Conservation (phyloP, 2,888 invertebrate species). For the Drosophila phalerata region DNA sequence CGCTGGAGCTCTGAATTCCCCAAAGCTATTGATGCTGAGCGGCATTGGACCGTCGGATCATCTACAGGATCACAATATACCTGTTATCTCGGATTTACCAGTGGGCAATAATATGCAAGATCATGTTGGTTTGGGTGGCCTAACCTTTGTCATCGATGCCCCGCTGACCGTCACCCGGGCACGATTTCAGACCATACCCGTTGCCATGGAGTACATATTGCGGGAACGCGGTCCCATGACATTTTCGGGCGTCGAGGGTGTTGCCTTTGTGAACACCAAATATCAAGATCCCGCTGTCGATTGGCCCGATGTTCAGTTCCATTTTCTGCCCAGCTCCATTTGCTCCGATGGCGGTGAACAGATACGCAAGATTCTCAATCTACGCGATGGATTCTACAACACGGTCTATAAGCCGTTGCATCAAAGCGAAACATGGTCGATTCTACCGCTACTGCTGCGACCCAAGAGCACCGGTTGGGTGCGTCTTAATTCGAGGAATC, state of each 20-base stretch:
- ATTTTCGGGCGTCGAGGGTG: conserved; percentile 92
- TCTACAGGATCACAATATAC: conserved; percentile 90
- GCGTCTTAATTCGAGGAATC: conserved; percentile 92
- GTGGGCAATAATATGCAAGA: conserved; percentile 95
- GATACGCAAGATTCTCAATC: conserved; percentile 90
- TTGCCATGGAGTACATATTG: conserved; percentile 92
- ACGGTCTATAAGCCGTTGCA: conserved; percentile 93
- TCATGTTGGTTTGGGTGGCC: conserved; percentile 94
- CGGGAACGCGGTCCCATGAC: conserved; percentile 94
- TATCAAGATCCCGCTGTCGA: conserved; percentile 91
- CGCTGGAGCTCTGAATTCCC: conserved; percentile 94
- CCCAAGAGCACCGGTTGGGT: conserved; percentile 96
- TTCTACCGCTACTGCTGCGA: conserved; percentile 92
- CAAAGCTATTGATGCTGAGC: conserved; percentile 96
- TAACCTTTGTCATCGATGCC: conserved; percentile 93
- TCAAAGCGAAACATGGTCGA: conserved; percentile 93
- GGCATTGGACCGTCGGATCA: conserved; percentile 94
- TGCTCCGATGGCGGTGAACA: conserved; percentile 94
- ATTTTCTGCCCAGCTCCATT: conserved; percentile 93
- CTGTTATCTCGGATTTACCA: conserved; percentile 90
- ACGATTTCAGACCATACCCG: conserved; percentile 91
- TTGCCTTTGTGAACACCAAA: conserved; percentile 95
- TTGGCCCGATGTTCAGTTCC: conserved; percentile 95
- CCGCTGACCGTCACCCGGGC: conserved; percentile 92
- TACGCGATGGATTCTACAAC: conserved; percentile 93